Conservation (phyloP, 2,888 invertebrate species). For the Clistopyga incitator region DNA sequence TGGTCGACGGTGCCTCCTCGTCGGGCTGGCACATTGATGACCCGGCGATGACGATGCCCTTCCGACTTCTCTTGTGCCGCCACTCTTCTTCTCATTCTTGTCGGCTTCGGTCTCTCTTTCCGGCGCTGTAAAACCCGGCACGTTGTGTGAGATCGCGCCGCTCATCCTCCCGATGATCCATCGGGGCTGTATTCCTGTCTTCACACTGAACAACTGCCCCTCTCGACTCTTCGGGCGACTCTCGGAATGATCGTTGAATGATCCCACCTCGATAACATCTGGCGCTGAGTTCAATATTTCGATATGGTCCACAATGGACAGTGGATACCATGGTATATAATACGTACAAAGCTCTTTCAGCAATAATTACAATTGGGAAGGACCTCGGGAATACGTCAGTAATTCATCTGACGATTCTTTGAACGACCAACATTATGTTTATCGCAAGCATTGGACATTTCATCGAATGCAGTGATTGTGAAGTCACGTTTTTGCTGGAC, state of each 20-base stretch:
- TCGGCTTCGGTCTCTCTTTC: constrained; percentile 52
- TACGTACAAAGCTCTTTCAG: constrained; percentile 1
- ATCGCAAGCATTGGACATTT: not conserved
- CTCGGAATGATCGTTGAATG: constrained; percentile 37
- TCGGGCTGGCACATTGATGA: constrained; percentile 66
- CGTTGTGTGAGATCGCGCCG: constrained; percentile 54
- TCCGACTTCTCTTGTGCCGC: constrained; percentile 56
- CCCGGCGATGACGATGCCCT: constrained; percentile 67
- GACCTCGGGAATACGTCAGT: not conserved
- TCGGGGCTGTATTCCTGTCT: constrained; percentile 38
- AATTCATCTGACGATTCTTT: not conserved
- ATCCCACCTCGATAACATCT: constrained; percentile 37
- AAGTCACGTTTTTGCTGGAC: too few relatives aligned
- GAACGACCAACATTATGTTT: not conserved
- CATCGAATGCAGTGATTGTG: not conserved
- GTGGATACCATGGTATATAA: not conserved
- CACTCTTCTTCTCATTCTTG: constrained; percentile 49
- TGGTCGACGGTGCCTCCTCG: constrained; percentile 51
- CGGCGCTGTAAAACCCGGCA: constrained; percentile 51
- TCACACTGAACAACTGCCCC: constrained; percentile 21
- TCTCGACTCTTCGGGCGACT: constrained; percentile 13
- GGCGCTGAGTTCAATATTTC: constrained; percentile 23
- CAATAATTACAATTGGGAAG: not conserved
- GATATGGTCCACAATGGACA: constrained; percentile 11
- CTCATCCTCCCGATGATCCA: constrained; percentile 61